phyloP scores from a whole-genome alignment of 2,113 vertebrate species.

The Glaucidium brasilianum region DNA sequence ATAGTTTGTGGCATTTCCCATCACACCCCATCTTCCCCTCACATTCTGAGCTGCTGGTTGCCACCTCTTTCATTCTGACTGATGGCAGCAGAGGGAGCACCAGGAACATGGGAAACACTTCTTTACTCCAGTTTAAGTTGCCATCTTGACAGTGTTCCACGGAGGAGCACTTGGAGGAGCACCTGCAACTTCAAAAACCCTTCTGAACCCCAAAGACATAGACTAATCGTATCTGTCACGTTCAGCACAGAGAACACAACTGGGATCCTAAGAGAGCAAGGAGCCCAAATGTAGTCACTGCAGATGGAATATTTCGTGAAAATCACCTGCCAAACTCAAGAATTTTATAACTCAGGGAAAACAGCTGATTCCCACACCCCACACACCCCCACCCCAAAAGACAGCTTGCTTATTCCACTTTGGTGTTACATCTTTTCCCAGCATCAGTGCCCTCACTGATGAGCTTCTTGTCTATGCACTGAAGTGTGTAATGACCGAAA shows the following conservation, averaged over 20 bases:
- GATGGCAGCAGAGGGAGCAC: neutral
- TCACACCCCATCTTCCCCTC: neutral
- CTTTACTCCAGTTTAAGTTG: neutral
- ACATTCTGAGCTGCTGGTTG: neutral
- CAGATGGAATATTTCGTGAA: neutral
- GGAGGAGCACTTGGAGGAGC: neutral
- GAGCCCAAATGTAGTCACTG: neutral
- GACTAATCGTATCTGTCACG: neutral
- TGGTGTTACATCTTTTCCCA: neutral
- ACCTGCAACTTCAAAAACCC: neutral
- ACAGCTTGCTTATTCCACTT: neutral
- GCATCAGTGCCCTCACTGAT: neutral
- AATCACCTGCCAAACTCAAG: neutral
- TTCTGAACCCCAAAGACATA: neutral
- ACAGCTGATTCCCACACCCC: neutral
- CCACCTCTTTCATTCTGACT: neutral
- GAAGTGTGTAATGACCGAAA: rapidly evolving
- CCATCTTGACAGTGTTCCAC: rapidly evolving
- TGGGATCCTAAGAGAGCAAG: neutral
- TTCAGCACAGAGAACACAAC: neutral
- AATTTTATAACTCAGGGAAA: neutral
- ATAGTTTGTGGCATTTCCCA: neutral
- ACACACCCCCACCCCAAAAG: no score
- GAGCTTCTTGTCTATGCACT: neutral
- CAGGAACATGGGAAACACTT: neutral